Conservation (phyloP, 2,113 vertebrate species). For the Lampris incognitus region DNA sequence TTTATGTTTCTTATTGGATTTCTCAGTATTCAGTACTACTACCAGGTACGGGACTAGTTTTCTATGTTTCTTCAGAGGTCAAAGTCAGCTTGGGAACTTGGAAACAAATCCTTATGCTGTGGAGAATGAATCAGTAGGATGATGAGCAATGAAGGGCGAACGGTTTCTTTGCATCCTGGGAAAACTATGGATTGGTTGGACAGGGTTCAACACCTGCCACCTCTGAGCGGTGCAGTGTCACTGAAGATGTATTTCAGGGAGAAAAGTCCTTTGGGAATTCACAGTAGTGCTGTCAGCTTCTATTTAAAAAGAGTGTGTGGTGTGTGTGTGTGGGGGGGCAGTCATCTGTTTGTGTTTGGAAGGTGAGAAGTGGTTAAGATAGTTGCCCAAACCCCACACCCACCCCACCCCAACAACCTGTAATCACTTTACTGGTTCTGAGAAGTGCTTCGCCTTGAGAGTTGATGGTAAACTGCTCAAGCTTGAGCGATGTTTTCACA, state of each 20-base stretch:
- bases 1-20: too few relatives aligned
- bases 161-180: constrained; percentile 24
- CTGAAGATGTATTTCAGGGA: constrained; percentile 58
- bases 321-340: neutral
- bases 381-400: neutral
- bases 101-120: constrained; percentile 56
- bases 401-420: neutral
- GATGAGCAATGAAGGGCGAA: neutral
- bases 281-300: constrained; percentile 36
- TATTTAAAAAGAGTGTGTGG: constrained; percentile 57
- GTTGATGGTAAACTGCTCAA: constrained; percentile 31
- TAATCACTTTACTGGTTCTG: neutral
- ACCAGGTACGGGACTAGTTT: neutral
- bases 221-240: constrained; percentile 22
- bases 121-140: constrained; percentile 1
- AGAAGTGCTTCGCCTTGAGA: constrained; percentile 15
- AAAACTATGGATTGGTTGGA: constrained; percentile 24
- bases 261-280: constrained; percentile 49
- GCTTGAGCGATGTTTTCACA: constrained; percentile 28
- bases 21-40: too few relatives aligned
- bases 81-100: constrained; percentile 51
- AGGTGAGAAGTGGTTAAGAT: constrained; percentile 20
- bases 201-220: constrained; percentile 9
- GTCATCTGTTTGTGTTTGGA: constrained; percentile 54
- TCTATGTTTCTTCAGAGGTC: constrained; percentile 21